These are phyloP conservation scores for Crotalus viridis DNA, from an alignment of 2,113 vertebrate genomes.

Conservation along the genomic window DNA sequence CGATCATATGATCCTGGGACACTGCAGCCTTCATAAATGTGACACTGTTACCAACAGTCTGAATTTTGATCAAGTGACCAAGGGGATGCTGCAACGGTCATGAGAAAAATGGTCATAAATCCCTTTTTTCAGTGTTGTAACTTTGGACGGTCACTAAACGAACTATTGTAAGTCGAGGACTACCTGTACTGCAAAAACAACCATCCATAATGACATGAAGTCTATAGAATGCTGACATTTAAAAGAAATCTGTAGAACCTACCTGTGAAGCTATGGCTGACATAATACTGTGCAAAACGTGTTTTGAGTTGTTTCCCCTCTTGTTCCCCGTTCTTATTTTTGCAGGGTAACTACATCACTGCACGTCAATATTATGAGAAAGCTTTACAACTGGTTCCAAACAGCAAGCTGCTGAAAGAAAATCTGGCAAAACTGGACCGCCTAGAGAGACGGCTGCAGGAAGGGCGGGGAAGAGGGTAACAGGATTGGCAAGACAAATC, in stretches of 20 bases:
- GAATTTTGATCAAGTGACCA: too few species aligned
- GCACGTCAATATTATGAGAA: slow-evolving; percentile 89
- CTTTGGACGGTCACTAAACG: too few species aligned
- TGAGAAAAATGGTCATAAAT: too few species aligned
- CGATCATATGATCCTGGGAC: too few species aligned
- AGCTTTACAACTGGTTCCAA: slow-evolving; percentile 86
- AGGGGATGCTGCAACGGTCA: too few species aligned
- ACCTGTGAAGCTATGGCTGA: neutral
- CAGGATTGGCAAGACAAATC: neutral
- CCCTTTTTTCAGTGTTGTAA: too few species aligned
- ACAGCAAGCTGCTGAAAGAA: slow-evolving; percentile 90
- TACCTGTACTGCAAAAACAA: neutral
- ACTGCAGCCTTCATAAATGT: too few species aligned
- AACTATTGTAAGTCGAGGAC: neutral
- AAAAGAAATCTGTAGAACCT: neutral
- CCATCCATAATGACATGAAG: neutral
- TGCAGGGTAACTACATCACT: slow-evolving; percentile 88
- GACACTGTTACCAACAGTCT: too few species aligned
- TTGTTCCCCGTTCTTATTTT: slow-evolving; percentile 4
- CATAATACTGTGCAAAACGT: neutral
- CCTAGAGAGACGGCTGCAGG: slow-evolving; percentile 83
- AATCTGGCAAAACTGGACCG: slow-evolving; percentile 94
- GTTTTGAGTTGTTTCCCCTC: neutral
- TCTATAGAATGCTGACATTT: neutral
- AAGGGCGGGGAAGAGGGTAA: slow-evolving; percentile 66